Evolutionary conservation across 2,113 vertebrate species (phyloP), one percentile per base, ranked within the genome.

Genomic region (Pterocles burchelli): DNA sequence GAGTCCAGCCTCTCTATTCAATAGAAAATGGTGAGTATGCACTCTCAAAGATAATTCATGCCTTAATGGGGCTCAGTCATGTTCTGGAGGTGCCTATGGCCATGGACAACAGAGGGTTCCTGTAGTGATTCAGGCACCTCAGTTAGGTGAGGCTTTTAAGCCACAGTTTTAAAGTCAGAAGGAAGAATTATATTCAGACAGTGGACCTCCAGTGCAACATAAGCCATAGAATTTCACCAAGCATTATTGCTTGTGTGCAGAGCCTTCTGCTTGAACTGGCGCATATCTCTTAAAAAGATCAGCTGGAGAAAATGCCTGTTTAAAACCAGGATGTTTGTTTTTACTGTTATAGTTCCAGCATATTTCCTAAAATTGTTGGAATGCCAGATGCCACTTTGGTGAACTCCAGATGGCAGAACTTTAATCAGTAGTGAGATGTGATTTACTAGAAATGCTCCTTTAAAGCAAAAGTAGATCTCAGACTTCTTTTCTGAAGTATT

Each of bases 331-430:
- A 83, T 88, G 84, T 88, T 93, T 1, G 0, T 18, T 91, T 96
- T 91, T 88, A 88, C 88, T 94, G 70, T 85, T 93, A 94, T 83
- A 70, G 78, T 77, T 94, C 33, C 59, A 83, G 38, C 59, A 41
- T 88, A 93, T 95, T 95, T 97, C 78, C 95, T 96, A 96, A 93
- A 94, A 90, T 76, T 82, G 71, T 85, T 88, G 67, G 58, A 80
- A 88, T 83, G 85, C 94, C 93, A 94, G 88, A 93, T 95, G 94
- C 78, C 67, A 74, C 55, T 97, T 90, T 0, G 4, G 91, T 70
- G 74, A 95, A 90, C 78, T 96, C 94, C 95, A 97, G 95, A 93
- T 96, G 95, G 94, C 1, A 1, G 62, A 96, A 97, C 81, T 93
- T 91, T 93, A 91, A 97, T 95, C 85, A 89, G 87, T 48, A 94